Conservation (phyloP, 2,888 invertebrate species). For the Drosophila recens region DNA sequence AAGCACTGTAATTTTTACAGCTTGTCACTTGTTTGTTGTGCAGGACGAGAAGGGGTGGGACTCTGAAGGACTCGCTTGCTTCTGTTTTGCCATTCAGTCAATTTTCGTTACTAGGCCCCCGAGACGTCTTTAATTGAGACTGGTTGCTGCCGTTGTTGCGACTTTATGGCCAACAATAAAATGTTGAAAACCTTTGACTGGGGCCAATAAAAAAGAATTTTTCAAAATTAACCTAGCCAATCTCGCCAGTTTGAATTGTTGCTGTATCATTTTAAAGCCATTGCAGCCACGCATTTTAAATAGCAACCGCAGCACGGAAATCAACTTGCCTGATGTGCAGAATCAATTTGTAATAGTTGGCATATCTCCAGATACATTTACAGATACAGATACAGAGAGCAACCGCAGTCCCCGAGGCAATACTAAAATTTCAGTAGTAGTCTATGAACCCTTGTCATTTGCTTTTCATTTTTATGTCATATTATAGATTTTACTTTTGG, state of each 20-base stretch:
- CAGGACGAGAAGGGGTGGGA: slow-evolving; percentile 12
- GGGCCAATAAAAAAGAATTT: slow-evolving; percentile 58
- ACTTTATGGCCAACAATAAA: slow-evolving; percentile 69
- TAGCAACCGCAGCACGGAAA: slow-evolving; percentile 45
- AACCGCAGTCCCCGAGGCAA: slow-evolving; percentile 63
- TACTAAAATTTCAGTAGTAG: slow-evolving; percentile 13
- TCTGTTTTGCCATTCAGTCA: slow-evolving; percentile 66
- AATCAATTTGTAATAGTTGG: slow-evolving; percentile 81
- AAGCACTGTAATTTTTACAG: slow-evolving; percentile 72
- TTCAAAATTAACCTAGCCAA: slow-evolving; percentile 60
- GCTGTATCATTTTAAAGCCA: slow-evolving; percentile 56
- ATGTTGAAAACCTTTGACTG: slow-evolving; percentile 63
- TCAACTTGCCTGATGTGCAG: slow-evolving; percentile 56
- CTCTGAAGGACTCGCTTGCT: slow-evolving; percentile 29
- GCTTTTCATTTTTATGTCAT: slow-evolving; percentile 81
- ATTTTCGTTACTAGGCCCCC: slow-evolving; percentile 77
- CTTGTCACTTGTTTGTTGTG: slow-evolving; percentile 78
- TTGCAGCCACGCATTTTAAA: slow-evolving; percentile 60
- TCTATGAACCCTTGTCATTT: slow-evolving; percentile 75
- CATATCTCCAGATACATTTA: slow-evolving; percentile 69
- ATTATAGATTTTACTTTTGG: slow-evolving; percentile 72
- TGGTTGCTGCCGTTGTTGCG: slow-evolving; percentile 53
- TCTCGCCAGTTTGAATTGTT: slow-evolving; percentile 8
- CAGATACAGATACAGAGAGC: slow-evolving; percentile 30
- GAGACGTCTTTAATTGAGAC: slow-evolving; percentile 78